Percentiles rank a stretch among this genome's conserved stretches.
These are phyloP conservation scores for Pteruthius melanotis DNA, from an alignment of 2,113 vertebrate genomes.

Conservation along the genomic window DNA sequence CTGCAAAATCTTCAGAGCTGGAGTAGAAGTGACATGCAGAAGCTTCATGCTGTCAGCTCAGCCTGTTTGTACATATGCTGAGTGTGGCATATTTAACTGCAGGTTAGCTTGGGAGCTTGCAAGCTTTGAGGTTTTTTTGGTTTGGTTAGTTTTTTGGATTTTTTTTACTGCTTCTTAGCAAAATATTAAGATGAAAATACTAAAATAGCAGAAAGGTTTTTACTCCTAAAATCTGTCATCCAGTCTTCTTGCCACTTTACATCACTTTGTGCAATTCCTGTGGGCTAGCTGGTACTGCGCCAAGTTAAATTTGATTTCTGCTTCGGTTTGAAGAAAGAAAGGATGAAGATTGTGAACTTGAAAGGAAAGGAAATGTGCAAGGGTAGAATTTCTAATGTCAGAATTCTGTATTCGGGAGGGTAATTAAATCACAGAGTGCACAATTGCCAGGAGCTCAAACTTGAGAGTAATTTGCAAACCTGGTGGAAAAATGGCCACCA, in stretches of 20 bases:
- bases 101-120: constrained; percentile 29
- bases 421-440: not conserved
- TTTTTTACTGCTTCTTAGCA: not conserved
- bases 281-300: not conserved
- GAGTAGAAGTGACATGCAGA: constrained; percentile 9
- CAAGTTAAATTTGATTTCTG: not conserved
- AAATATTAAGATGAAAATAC: constrained; percentile 38
- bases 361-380: not conserved
- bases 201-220: constrained; percentile 27
- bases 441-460: not conserved
- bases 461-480: not conserved
- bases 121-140: not conserved
- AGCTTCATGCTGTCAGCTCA: constrained; percentile 40
- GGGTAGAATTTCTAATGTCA: not conserved
- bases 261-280: not conserved
- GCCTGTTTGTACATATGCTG: constrained; percentile 34
- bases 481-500: not conserved
- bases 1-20: not conserved
- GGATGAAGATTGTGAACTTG: not conserved
- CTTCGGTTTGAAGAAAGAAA: not conserved
- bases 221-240: constrained; percentile 15
- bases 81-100: constrained; percentile 9
- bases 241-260: not conserved
- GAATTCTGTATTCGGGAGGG: not conserved
- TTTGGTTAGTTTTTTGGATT: not conserved